Conservation (phyloP, 35 echinoderm and acorn worm species). For the Ophioderma brevispina region DNA sequence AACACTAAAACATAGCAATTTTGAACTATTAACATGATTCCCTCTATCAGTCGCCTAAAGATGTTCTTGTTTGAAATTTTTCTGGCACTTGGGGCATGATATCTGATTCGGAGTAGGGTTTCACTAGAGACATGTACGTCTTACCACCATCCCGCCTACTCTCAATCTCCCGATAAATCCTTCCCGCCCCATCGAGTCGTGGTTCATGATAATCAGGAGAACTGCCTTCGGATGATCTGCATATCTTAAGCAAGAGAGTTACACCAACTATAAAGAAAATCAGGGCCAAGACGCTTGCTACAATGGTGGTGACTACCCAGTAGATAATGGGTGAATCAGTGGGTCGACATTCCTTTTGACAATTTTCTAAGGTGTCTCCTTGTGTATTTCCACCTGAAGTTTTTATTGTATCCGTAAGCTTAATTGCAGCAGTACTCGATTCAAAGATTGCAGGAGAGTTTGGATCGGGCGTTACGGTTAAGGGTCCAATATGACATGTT, state of each 20-base stretch:
- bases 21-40: no score
- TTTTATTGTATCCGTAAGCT: neutral
- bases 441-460: neutral
- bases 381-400: neutral
- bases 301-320: neutral
- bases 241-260: neutral
- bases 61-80: no score
- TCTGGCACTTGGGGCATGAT: no score
- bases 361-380: neutral
- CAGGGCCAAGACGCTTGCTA: neutral
- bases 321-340: neutral
- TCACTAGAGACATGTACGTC: neutral
- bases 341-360: neutral
- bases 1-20: no score
- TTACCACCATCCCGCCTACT: neutral
- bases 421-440: neutral
- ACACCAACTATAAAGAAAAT: neutral
- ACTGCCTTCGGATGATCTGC: neutral
- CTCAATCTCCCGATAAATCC: neutral
- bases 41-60: no score
- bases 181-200: neutral
- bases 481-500: neutral
- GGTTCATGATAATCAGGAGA: neutral
- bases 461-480: neutral
- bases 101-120: neutral